phyloP scores from a whole-genome alignment of 64 coral and sea anemone species.

The Cladopsammia gracilis region DNA sequence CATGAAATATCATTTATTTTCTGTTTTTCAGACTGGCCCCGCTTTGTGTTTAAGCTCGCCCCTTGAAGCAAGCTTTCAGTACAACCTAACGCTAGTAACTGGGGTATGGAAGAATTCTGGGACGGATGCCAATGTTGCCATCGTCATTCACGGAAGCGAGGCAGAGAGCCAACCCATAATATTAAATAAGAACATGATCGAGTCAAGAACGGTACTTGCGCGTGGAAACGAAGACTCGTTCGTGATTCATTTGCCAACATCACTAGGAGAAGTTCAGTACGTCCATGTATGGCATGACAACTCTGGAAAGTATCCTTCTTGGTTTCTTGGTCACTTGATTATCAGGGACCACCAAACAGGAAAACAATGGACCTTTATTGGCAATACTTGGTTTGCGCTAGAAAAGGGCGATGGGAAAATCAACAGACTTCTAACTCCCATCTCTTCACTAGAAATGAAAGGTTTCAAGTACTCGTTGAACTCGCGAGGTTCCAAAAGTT shows the following conservation, averaged over 20 bases:
- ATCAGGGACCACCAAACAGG: slow-evolving; percentile 14
- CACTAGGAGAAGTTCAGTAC: slow-evolving; percentile 43
- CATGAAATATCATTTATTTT: not conserved
- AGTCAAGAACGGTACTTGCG: slow-evolving; percentile 33
- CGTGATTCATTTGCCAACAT: slow-evolving; percentile 17
- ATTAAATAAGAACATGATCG: slow-evolving; percentile 30
- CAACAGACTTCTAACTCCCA: slow-evolving; percentile 29
- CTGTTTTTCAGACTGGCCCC: slow-evolving; percentile 44
- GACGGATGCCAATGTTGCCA: slow-evolving; percentile 48
- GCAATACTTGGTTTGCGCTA: slow-evolving; percentile 51
- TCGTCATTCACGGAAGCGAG: slow-evolving; percentile 57
- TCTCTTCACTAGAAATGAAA: not conserved
- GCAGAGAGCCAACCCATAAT: slow-evolving; percentile 39
- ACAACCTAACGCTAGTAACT: slow-evolving; percentile 44
- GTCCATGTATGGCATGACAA: slow-evolving; percentile 73
- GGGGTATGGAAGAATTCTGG: slow-evolving; percentile 62
- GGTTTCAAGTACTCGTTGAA: slow-evolving; percentile 26
- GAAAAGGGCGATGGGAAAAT: slow-evolving; percentile 50
- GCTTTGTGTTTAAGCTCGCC: slow-evolving; percentile 9
- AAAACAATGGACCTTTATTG: slow-evolving; percentile 28
- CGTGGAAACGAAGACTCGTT: slow-evolving; percentile 62
- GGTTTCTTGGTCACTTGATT: slow-evolving; percentile 36
- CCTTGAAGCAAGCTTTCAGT: not conserved
- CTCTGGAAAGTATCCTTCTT: slow-evolving; percentile 41
- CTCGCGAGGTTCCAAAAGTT: not conserved